Evolutionary conservation across 2,113 vertebrate genomes (phyloP).

Genomic region (Cepphus grylle): DNA sequence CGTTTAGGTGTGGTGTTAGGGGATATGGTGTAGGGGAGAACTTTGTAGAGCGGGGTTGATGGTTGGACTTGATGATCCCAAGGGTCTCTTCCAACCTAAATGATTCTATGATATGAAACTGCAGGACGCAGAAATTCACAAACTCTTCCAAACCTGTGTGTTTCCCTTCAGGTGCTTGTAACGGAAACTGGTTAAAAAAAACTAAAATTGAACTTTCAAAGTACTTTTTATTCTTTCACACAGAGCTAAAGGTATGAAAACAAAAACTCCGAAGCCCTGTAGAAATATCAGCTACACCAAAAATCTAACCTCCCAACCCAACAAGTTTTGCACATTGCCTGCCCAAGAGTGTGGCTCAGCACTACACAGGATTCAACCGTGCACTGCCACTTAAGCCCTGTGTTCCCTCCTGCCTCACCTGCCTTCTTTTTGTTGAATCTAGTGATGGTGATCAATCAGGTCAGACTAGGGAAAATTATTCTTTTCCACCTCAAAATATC

Average conservation of each 20-base stretch:
- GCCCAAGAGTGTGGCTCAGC: neutral
- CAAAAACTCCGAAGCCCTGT: neutral
- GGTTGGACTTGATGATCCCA: too few relatives aligned
- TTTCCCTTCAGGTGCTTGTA: neutral
- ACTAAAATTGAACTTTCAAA: neutral
- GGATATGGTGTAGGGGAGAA: too few relatives aligned
- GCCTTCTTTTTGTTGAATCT: neutral
- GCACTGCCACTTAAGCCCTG: neutral
- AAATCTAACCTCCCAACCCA: neutral
- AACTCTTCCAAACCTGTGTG: neutral
- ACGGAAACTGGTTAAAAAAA: neutral
- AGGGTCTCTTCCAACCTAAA: too few relatives aligned
- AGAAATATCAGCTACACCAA: neutral
- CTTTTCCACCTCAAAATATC: neutral
- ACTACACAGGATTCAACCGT: neutral
- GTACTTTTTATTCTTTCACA: neutral
- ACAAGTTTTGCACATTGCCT: neutral
- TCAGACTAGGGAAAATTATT: neutral
- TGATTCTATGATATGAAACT: neutral
- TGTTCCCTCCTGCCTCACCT: neutral
- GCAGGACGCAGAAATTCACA: neutral
- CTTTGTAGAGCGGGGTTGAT: too few relatives aligned
- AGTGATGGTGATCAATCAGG: neutral
- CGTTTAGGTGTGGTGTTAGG: too few relatives aligned
- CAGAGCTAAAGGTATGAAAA: neutral